Evolutionary conservation across 2,797 vertebrate species (phyloP).

Genomic region (Gorsachius magnificus): DNA sequence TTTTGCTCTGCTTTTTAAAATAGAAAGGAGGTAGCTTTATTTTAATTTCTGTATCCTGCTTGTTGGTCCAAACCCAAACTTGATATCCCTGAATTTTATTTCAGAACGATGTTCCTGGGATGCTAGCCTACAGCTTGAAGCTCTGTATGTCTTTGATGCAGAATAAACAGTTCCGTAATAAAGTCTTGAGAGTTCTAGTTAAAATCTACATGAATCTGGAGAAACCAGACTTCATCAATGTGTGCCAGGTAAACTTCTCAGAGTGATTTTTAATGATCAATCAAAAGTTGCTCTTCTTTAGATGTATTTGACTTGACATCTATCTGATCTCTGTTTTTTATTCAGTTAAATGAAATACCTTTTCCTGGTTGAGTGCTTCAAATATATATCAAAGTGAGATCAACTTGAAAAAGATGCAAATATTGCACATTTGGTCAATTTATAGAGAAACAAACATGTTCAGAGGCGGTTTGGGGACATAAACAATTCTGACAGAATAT

Average conservation of each 20-base stretch:
- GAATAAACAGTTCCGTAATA: conserved; percentile 97
- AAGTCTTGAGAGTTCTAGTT: conserved; percentile 93
- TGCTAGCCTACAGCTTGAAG: conserved; percentile 97
- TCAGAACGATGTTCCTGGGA: conserved; percentile 94
- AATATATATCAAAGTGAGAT: background rate
- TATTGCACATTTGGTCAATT: background rate
- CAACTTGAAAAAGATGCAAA: background rate
- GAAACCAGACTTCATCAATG: conserved; percentile 98
- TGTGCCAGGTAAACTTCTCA: conserved; percentile 88
- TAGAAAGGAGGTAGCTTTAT: background rate
- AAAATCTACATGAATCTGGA: conserved; percentile 99
- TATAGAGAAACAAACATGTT: background rate
- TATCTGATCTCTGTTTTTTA: background rate
- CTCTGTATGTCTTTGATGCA: conserved; percentile 99
- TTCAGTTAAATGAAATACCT: background rate
- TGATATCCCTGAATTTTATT: conserved; percentile 31
- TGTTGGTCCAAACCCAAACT: background rate
- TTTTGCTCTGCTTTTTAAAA: background rate
- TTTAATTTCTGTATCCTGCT: background rate
- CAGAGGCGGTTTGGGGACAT: background rate
- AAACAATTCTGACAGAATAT: background rate
- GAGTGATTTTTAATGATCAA: background rate
- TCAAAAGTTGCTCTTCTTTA: background rate
- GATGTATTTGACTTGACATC: background rate
- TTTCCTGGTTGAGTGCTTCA: background rate